These are phyloP conservation scores for Brenthis ino DNA, from an alignment of 2,888 invertebrate species.

Conservation along the genomic window DNA sequence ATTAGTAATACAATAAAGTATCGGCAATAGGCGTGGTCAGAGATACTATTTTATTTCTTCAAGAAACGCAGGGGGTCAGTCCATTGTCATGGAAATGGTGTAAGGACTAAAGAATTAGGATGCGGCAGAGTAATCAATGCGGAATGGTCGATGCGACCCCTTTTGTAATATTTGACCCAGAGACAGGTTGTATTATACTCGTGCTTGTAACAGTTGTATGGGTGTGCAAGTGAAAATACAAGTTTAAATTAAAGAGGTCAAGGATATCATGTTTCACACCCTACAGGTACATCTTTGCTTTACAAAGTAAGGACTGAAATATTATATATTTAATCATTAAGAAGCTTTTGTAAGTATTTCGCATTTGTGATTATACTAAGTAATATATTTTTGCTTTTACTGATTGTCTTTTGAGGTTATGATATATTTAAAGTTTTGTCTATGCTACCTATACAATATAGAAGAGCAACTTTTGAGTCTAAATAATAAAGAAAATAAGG, in stretches of 20 bases:
- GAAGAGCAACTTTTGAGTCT: too few relatives aligned
- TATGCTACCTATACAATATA: too few relatives aligned
- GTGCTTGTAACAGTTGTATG: slow-evolving; percentile 44
- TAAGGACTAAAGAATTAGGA: slow-evolving; percentile 51
- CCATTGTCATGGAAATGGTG: slow-evolving; percentile 66
- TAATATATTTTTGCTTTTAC: not conserved
- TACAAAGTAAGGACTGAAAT: not conserved
- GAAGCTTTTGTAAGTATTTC: too few relatives aligned
- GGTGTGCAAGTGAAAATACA: slow-evolving; percentile 36
- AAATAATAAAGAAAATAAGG: too few relatives aligned
- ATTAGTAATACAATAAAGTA: slow-evolving; percentile 51
- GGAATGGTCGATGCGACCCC: slow-evolving; percentile 46
- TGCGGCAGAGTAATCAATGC: slow-evolving; percentile 61
- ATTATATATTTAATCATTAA: not conserved
- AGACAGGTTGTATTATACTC: slow-evolving; percentile 62
- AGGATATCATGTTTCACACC: slow-evolving; percentile 37
- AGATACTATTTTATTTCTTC: slow-evolving; percentile 55
- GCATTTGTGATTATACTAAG: not conserved
- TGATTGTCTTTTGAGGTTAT: slow-evolving; percentile 5
- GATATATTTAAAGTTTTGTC: too few relatives aligned
- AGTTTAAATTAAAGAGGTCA: slow-evolving; percentile 39
- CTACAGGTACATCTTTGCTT: slow-evolving; percentile 26
- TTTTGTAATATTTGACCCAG: slow-evolving; percentile 65
- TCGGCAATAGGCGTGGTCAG: slow-evolving; percentile 53
- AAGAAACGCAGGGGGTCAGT: slow-evolving; percentile 57